Conservation (phyloP, 2,888 invertebrate species). For the Saturnia japonica region DNA sequence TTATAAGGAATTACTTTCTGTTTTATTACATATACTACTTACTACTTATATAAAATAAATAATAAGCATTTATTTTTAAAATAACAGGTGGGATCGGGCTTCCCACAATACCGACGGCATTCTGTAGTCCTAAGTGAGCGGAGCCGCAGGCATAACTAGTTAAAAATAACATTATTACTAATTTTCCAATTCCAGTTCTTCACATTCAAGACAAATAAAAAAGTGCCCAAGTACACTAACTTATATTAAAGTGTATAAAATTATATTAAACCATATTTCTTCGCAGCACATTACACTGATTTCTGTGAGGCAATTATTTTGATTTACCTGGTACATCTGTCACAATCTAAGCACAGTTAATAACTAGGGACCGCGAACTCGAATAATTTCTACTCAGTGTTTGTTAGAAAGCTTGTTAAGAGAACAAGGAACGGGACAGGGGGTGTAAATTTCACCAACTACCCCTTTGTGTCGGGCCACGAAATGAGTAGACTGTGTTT, state of each 20-base stretch:
- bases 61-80: too few species aligned
- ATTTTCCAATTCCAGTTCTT: too few species aligned
- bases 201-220: too few species aligned
- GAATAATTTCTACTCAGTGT: constrained; percentile 70
- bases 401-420: constrained; percentile 75
- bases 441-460: constrained; percentile 72
- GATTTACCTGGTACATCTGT: constrained; percentile 16
- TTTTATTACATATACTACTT: too few species aligned
- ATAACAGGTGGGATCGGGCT: too few species aligned
- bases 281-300: constrained; percentile 5
- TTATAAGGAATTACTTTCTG: too few species aligned
- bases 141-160: too few species aligned
- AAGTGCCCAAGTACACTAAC: too few species aligned
- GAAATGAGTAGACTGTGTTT: constrained; percentile 25
- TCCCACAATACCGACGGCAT: too few species aligned
- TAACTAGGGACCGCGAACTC: constrained; percentile 39
- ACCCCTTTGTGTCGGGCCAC: constrained; percentile 53
- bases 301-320: constrained; percentile 5
- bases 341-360: constrained; percentile 18
- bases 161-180: too few species aligned
- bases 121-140: too few species aligned
- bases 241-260: background rate
- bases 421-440: constrained; percentile 57
- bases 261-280: background rate
- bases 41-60: too few species aligned